Conservation (phyloP, 1,140 invertebrate genomes). For the Formica exsecta region DNA sequence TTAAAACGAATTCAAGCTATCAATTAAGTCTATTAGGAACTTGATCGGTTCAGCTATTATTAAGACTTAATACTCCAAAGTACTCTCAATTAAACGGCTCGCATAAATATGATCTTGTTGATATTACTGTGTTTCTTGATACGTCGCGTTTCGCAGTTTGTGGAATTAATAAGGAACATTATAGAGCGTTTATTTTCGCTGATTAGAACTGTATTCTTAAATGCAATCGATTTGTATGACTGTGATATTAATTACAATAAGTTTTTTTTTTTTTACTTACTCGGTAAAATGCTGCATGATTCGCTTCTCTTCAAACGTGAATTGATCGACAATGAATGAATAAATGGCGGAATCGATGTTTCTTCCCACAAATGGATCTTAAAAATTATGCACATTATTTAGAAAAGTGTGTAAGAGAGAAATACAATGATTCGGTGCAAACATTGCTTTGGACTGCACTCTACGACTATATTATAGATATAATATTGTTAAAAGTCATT, state of each 20-base stretch:
- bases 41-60: no score
- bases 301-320: constrained; percentile 6
- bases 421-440: constrained; percentile 41
- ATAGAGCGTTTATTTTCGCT: constrained; percentile 71
- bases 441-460: constrained; percentile 45
- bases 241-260: constrained; percentile 54
- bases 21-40: no score
- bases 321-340: constrained; percentile 46
- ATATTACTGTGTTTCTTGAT: neutral
- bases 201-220: constrained; percentile 70
- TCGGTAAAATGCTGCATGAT: constrained; percentile 41
- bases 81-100: no score
- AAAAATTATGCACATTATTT: constrained; percentile 47
- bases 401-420: constrained; percentile 58
- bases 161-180: constrained; percentile 68
- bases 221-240: constrained; percentile 68
- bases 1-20: no score
- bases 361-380: neutral
- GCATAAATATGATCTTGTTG: no score
- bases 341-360: constrained; percentile 29
- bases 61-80: no score
- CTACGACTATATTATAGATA: constrained; percentile 54
- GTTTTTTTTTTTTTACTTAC: constrained; percentile 56
- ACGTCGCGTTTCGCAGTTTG: constrained; percentile 3
- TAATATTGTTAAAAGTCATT: constrained; percentile 52